These are phyloP conservation scores for Notolepis coatsorum DNA, from an alignment of 2,797 vertebrate species.

Conservation along the genomic window DNA sequence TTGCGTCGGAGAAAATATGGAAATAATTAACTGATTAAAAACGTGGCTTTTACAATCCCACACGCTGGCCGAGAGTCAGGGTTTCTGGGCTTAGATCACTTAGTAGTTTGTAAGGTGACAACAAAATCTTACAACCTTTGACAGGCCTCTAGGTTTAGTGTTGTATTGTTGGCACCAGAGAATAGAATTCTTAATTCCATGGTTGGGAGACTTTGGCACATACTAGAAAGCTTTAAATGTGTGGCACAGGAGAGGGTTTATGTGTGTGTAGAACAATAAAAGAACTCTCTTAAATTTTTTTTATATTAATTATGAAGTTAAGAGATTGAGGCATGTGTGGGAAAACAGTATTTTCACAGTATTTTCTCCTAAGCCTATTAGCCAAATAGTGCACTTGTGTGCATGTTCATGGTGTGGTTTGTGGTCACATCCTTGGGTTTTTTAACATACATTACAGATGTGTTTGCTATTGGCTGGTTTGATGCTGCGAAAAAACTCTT, in stretches of 20 bases:
- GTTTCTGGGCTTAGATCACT: slow-evolving; percentile 43
- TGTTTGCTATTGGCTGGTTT: slow-evolving; percentile 8
- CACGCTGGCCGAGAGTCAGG: slow-evolving; percentile 29
- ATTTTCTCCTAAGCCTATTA: slow-evolving; percentile 43
- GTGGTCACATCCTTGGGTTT: slow-evolving; percentile 2
- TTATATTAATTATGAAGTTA: slow-evolving; percentile 33
- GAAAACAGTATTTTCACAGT: slow-evolving; percentile 69
- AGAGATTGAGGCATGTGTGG: slow-evolving; percentile 47
- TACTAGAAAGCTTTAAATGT: slow-evolving; percentile 50
- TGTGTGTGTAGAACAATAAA: slow-evolving; percentile 31
- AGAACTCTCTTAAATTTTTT: slow-evolving; percentile 34
- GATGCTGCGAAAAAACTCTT: too few species aligned
- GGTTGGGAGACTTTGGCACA: slow-evolving; percentile 56
- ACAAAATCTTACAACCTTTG: slow-evolving; percentile 51
- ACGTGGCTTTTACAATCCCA: slow-evolving; percentile 54
- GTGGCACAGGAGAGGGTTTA: slow-evolving; percentile 61
- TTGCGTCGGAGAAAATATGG: slow-evolving; percentile 48
- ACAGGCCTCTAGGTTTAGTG: slow-evolving; percentile 59
- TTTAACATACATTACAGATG: neutral
- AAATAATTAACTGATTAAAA: slow-evolving; percentile 57
- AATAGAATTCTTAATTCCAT: slow-evolving; percentile 59
- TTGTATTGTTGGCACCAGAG: slow-evolving; percentile 59
- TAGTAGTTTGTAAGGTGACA: slow-evolving; percentile 58
- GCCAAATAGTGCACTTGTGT: neutral
- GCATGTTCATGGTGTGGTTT: neutral